Evolutionary conservation across 2,113 vertebrate genomes (phyloP).

Genomic region (Butastur rufipennis): DNA sequence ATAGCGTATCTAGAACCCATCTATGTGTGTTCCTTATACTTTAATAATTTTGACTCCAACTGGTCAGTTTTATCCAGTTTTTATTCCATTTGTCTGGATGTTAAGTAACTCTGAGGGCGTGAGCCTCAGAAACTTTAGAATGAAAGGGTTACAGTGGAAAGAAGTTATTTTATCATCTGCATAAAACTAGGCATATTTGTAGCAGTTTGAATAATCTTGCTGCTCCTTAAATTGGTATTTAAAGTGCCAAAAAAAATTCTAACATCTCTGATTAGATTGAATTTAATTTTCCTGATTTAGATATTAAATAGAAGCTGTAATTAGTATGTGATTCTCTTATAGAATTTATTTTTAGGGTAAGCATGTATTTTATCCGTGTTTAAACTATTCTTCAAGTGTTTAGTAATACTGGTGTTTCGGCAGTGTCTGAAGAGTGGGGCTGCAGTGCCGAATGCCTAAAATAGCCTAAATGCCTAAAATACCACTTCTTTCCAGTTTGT

Average conservation of each 20-base stretch:
- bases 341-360: slow-evolving; percentile 56
- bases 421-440: neutral
- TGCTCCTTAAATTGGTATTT: slow-evolving; percentile 32
- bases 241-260: slow-evolving; percentile 36
- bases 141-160: neutral
- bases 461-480: neutral
- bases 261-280: slow-evolving; percentile 59
- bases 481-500: neutral
- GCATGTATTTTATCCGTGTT: neutral
- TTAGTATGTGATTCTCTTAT: slow-evolving; percentile 54
- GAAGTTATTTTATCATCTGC: neutral
- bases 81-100: neutral
- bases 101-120: neutral
- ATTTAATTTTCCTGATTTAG: slow-evolving; percentile 67
- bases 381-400: slow-evolving; percentile 11
- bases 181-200: slow-evolving; percentile 38
- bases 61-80: neutral
- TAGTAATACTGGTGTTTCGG: neutral
- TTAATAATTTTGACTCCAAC: neutral
- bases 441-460: neutral
- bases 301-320: slow-evolving; percentile 36
- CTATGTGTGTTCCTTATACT: neutral
- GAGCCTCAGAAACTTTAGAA: neutral
- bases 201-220: slow-evolving; percentile 33
- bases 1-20: neutral